phyloP scores from a whole-genome alignment of 2,797 vertebrate genomes.

The Schizothorax lantsangensis region DNA sequence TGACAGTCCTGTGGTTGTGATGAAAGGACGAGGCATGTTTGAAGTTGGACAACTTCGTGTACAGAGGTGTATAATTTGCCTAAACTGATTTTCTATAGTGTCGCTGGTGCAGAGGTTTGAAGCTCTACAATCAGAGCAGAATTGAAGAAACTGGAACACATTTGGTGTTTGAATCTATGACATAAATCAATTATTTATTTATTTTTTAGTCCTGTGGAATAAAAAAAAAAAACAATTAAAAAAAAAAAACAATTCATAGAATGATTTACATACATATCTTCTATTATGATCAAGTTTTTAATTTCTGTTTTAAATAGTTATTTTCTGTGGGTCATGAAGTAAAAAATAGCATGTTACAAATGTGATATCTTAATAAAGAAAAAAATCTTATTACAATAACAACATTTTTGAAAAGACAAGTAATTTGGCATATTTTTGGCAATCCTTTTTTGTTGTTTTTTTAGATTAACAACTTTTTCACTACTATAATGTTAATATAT shows the following conservation, averaged over 20 bases:
- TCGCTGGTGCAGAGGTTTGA: slow-evolving; percentile 38
- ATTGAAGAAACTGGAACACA: slow-evolving; percentile 36
- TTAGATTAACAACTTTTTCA: neutral
- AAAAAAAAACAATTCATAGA: neutral
- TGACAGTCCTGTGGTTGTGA: slow-evolving; percentile 42
- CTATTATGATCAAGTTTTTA: neutral
- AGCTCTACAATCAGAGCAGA: slow-evolving; percentile 40
- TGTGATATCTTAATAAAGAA: neutral
- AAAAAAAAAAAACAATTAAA: neutral
- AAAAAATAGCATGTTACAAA: neutral
- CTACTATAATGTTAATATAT: neutral
- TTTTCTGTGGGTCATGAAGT: neutral
- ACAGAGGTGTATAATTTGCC: slow-evolving; percentile 48
- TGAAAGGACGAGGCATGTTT: slow-evolving; percentile 57
- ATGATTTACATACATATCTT: neutral
- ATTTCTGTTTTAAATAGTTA: neutral
- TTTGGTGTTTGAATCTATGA: slow-evolving; percentile 30
- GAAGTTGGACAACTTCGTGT: slow-evolving; percentile 44
- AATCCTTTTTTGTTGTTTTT: neutral
- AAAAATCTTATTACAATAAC: neutral
- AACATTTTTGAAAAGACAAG: neutral
- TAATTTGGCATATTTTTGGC: neutral
- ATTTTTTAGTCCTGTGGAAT: neutral
- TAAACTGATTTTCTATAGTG: slow-evolving; percentile 38
- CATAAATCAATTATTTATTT: neutral